phyloP scores from a whole-genome alignment of 2,113 vertebrate species.

The Arenaria interpres region DNA sequence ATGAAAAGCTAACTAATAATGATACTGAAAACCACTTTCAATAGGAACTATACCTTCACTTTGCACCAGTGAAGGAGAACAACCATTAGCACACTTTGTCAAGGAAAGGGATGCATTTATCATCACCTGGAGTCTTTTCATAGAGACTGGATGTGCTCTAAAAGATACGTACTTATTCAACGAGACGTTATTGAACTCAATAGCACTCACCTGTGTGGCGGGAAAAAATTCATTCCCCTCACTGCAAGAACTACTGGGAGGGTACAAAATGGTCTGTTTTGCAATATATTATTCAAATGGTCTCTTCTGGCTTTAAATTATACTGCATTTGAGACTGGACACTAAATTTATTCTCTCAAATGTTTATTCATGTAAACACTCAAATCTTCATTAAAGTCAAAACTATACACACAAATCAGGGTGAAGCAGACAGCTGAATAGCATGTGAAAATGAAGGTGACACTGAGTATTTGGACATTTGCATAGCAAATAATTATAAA shows the following conservation, averaged over 20 bases:
- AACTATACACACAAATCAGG: constrained; percentile 23
- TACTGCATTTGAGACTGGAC: background rate
- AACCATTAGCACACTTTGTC: constrained; percentile 60
- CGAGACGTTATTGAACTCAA: constrained; percentile 43
- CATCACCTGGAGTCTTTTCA: constrained; percentile 63
- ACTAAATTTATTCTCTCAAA: constrained; percentile 18
- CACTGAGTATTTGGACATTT: constrained; percentile 34
- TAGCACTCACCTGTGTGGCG: constrained; percentile 28
- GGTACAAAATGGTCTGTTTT: background rate
- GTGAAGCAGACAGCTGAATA: constrained; percentile 6
- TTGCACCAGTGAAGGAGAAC: constrained; percentile 49
- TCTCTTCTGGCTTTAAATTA: constrained; percentile 2
- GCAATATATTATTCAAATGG: constrained; percentile 22
- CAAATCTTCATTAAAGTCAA: constrained; percentile 18
- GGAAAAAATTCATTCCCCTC: constrained; percentile 34
- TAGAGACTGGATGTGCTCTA: constrained; percentile 38
- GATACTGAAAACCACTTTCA: constrained; percentile 49
- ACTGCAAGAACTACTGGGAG: background rate
- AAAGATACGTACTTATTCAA: constrained; percentile 48
- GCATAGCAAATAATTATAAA: constrained; percentile 40
- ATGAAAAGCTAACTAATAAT: constrained; percentile 60
- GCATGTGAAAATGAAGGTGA: constrained; percentile 19
- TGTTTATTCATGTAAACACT: constrained; percentile 27
- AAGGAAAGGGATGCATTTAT: constrained; percentile 57
- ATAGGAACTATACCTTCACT: constrained; percentile 53